Conservation (phyloP, 2,113 vertebrate species). For the Nyctibius bracteatus region DNA sequence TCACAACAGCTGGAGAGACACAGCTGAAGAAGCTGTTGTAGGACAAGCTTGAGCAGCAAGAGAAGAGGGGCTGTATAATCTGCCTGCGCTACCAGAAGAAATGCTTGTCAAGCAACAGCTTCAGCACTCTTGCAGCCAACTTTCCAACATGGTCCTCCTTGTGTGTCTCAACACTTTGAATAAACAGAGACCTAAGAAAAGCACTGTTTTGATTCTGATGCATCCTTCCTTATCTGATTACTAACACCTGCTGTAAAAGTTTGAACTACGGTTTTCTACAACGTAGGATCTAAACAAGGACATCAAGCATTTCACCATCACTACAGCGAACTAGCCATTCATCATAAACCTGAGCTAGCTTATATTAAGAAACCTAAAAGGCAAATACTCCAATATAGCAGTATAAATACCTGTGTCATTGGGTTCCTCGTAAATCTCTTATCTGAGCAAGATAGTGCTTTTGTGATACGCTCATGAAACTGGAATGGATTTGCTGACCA, state of each 20-base stretch:
- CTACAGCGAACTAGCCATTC: neutral
- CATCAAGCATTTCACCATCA: neutral
- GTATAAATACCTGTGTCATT: neutral
- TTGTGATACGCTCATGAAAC: neutral
- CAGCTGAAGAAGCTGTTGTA: neutral
- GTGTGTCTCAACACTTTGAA: neutral
- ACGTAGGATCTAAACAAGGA: neutral
- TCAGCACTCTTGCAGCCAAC: neutral
- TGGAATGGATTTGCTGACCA: neutral
- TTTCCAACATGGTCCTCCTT: neutral
- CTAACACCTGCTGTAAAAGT: slow-evolving; percentile 6
- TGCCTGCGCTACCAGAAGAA: neutral
- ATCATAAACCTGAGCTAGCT: neutral
- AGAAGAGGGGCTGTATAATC: neutral
- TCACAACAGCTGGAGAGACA: neutral
- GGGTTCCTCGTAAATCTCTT: neutral
- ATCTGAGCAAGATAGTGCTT: neutral
- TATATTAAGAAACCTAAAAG: neutral
- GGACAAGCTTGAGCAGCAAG: neutral
- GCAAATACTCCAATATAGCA: neutral
- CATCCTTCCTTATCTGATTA: neutral
- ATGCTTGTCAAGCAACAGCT: neutral
- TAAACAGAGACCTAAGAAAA: neutral
- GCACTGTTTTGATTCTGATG: neutral
- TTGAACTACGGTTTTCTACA: neutral